Evolutionary conservation across 2,797 vertebrate genomes (phyloP).

Genomic region (Sebastes nivosus): DNA sequence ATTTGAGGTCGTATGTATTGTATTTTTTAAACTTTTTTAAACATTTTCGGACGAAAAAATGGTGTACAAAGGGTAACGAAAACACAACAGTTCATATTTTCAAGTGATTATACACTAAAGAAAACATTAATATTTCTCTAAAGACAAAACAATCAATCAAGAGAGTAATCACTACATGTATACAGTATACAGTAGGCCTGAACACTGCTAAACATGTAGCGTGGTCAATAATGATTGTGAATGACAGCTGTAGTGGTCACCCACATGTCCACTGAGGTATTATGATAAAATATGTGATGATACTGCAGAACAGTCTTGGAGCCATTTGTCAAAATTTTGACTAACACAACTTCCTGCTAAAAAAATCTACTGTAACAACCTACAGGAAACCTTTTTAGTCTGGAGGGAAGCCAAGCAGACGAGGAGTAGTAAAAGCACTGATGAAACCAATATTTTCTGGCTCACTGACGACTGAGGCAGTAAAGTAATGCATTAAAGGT

Average conservation of each 20-base stretch:
- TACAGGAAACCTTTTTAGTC: conserved; percentile 29
- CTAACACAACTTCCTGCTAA: conserved; percentile 24
- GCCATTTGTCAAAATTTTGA: conserved; percentile 15
- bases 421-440: conserved; percentile 50
- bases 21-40: too few relatives aligned
- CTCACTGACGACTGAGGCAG: conserved; percentile 46
- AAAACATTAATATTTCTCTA: neutral
- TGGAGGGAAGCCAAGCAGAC: conserved; percentile 42
- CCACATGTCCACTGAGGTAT: neutral
- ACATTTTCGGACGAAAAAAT: too few relatives aligned
- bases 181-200: neutral
- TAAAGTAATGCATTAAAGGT: conserved; percentile 65
- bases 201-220: neutral
- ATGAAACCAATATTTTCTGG: conserved; percentile 40
- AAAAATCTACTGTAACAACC: conserved; percentile 33
- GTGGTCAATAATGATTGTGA: neutral
- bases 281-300: conserved; percentile 2
- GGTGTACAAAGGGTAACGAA: too few relatives aligned
- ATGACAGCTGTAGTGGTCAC: neutral
- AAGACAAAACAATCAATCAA: neutral
- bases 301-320: neutral
- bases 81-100: too few relatives aligned
- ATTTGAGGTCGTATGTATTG: too few relatives aligned
- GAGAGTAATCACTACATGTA: neutral
- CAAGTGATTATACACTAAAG: too few relatives aligned